Evolutionary conservation across 2,888 invertebrate genomes (phyloP), one percentile per base, ranked within the genome.

Genomic region (Cancer borealis): DNA sequence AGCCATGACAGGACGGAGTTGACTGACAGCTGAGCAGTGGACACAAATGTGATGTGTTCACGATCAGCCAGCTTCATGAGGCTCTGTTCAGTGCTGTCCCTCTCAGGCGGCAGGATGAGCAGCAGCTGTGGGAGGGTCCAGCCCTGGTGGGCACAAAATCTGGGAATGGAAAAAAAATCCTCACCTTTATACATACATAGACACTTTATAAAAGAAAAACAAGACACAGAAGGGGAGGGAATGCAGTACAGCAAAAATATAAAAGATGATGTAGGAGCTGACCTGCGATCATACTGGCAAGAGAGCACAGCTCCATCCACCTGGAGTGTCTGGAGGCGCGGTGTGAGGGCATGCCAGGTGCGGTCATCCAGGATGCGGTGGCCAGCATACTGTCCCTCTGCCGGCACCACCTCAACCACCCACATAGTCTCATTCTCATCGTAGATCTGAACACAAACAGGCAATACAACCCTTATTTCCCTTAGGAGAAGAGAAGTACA

Each of bases 401-500:
- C 95, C 8, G 96, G 96, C 26, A 96, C 96, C 2, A 97, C 97
- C 96, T 97, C 97, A 2, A 97, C 97, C 79, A 97, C 96, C 97
- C 97, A 97, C 14, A 97, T 97, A 96, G 97, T 97, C 96, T 97
- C 97, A 96, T 97, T 97, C 45, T 97, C 97, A 96, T 97, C 97
- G 96, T 97, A 97, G 8, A 97, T 97, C 96, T 97, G 88, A 17
- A 92, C 26, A 54, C 66, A 66, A 66, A 21, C 39, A 30, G 45
- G 88, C 88, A 88, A 88, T 6, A 79, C 1, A 79, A 6, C 79
- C 6, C n/a, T 21, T 10, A 73, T 46, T 39, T 39, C 39, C 39
- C 39, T 1, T 39, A 39, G 39, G 0, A 39, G 39, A 39, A 39
- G 39, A 39, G 39, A 39, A 39, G 39, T 39, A 39, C 39, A 39